Base-by-base conservation (phyloP, 2,888 invertebrate species). In the Oxycera nigricornis region DNA sequence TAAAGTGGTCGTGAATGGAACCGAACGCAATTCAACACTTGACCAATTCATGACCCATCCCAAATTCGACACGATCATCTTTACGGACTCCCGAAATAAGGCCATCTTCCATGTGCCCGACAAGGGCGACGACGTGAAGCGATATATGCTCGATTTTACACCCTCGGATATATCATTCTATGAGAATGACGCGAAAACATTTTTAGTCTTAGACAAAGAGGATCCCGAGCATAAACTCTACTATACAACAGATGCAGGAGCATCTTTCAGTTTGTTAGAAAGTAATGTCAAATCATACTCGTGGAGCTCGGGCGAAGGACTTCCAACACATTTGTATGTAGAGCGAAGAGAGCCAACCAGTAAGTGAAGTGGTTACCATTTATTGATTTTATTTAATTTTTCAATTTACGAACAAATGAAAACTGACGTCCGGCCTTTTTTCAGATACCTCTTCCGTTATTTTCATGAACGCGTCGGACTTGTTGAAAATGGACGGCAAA, bases 31-130 rank as follows among this genome's bases (percentile, higher is more conserved):
- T 83, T 92, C 95, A 1, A 89, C 90, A 62, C 86, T 96, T 79
- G 92, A 94, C 80, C 93, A 93, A 81, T 96, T 94, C 85, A 92
- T 92, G 81, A 94, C 93, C 81, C 94, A 94, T 86, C 93, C 93
- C 0, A 91, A 91, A 79, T 91, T 90, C 82, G 92, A 92, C 79
- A 90, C 90, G 85, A 94, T 94, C 84, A 90, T 96, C 0, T 96
- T 96, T 83, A 90, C 93, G 70, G 96, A 96, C 83, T 88, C 91
- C 1, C 87, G 88, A 46, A 91, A 95, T 82, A 92, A 92, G 80
- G 88, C 90, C 77, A 86, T 95, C 31, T 95, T 91, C 82, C 90
- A 92, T 73, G 95, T 95, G 0, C 87, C 86, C 55, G 89, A 96
- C 84, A 91, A 91, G 86, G 94, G 93, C 0, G 85, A 85, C 52